phyloP scores from a whole-genome alignment of 2,888 invertebrate genomes.

The Zonitis immaculata region DNA sequence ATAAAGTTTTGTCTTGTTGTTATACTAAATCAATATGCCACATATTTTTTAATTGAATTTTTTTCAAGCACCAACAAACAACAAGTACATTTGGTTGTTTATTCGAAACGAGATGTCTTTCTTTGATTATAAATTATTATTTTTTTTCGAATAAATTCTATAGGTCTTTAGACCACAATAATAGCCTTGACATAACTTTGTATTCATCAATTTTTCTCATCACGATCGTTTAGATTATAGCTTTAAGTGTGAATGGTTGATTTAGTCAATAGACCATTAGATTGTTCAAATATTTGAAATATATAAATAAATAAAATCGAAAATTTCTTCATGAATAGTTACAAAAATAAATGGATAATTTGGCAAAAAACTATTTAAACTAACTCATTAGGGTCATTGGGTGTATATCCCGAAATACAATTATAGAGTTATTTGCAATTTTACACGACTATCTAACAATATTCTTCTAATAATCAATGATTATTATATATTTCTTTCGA shows the following conservation, averaged over 20 bases:
- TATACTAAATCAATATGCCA: neutral
- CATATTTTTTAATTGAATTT: neutral
- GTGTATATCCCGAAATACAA: too few relatives aligned
- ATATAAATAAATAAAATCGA: too few relatives aligned
- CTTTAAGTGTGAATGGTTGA: slow-evolving; percentile 17
- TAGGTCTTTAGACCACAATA: slow-evolving; percentile 20
- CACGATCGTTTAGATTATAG: slow-evolving; percentile 22
- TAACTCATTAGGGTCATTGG: too few relatives aligned
- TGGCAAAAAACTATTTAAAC: too few relatives aligned
- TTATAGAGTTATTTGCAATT: too few relatives aligned
- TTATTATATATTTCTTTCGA: neutral
- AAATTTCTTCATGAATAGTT: too few relatives aligned
- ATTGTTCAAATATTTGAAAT: too few relatives aligned
- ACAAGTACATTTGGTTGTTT: neutral
- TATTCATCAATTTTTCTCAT: slow-evolving; percentile 29
- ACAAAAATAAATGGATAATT: too few relatives aligned
- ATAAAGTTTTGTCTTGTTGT: neutral
- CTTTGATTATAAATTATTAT: neutral
- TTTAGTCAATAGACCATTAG: slow-evolving; percentile 13
- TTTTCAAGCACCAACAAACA: too few relatives aligned
- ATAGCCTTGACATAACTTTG: slow-evolving; percentile 28
- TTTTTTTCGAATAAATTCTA: slow-evolving; percentile 10
- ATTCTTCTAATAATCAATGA: too few relatives aligned
- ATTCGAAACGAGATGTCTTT: neutral
- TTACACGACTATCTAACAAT: too few relatives aligned